A percentile compares a stretch with the other conserved stretches of the same genome.
Conservation (phyloP, 2,113 vertebrate species). For the Brachyhypopomus occidentalis region DNA sequence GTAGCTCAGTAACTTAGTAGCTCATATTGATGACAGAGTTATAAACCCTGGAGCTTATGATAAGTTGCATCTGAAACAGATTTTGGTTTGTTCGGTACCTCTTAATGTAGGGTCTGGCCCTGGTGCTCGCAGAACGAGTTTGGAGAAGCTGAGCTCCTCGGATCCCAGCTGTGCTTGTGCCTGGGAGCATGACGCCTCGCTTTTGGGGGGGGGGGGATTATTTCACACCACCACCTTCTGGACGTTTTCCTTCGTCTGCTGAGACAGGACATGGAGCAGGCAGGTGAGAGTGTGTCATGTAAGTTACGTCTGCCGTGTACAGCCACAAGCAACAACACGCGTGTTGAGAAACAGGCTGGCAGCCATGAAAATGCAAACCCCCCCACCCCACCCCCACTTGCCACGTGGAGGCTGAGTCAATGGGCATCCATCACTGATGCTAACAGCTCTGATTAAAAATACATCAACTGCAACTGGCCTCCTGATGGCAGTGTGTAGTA, state of each 20-base stretch:
- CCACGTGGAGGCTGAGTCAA: conserved; percentile 66
- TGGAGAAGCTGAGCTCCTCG: background rate
- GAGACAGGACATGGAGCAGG: conserved; percentile 11
- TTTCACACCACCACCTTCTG: background rate
- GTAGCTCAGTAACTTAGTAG: too few relatives aligned
- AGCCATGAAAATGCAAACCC: conserved; percentile 38
- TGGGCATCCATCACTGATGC: conserved; percentile 75
- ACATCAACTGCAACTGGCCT: conserved; percentile 76
- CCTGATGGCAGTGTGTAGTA: conserved; percentile 72
- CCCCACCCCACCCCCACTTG: conserved; percentile 22
- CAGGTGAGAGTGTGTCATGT: conserved; percentile 23
- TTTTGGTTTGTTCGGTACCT: too few relatives aligned
- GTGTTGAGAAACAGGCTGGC: conserved; percentile 35
- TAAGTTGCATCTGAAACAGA: too few relatives aligned
- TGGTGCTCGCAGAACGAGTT: background rate
- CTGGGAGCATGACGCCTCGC: background rate
- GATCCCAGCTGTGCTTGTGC: background rate
- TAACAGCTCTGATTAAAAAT: conserved; percentile 83
- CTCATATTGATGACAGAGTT: too few relatives aligned
- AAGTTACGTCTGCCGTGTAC: conserved; percentile 23
- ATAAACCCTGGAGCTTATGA: too few relatives aligned
- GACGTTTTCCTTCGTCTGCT: conserved; percentile 12
- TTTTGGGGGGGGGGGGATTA: background rate
- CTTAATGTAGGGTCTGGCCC: background rate
- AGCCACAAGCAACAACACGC: conserved; percentile 32